phyloP scores from a whole-genome alignment of 2,113 vertebrate genomes.

The Datnioides undecimradiatus region DNA sequence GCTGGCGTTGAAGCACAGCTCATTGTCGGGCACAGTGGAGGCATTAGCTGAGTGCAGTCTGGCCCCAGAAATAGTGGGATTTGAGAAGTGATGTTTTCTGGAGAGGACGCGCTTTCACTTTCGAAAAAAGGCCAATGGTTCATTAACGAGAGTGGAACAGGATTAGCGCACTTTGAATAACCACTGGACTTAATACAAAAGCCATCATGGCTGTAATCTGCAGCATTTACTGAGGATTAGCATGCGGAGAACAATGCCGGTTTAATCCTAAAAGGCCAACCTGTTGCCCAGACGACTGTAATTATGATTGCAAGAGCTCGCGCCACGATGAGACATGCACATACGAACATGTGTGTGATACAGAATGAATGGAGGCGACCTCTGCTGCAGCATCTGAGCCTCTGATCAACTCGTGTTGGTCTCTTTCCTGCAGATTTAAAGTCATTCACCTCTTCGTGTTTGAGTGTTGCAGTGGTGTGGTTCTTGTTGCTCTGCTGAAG shows the following conservation, averaged over 20 bases:
- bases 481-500: not conserved
- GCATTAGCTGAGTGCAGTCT: slow-evolving; percentile 41
- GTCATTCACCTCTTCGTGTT: too few species aligned
- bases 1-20: slow-evolving; percentile 29
- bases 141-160: slow-evolving; percentile 68
- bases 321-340: slow-evolving; percentile 9
- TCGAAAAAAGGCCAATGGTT: slow-evolving; percentile 45
- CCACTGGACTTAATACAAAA: slow-evolving; percentile 46
- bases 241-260: slow-evolving; percentile 64
- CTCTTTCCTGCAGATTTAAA: too few species aligned
- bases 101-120: slow-evolving; percentile 5
- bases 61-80: slow-evolving; percentile 34
- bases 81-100: slow-evolving; percentile 33
- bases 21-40: not conserved
- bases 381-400: not conserved
- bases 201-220: slow-evolving; percentile 70
- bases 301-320: slow-evolving; percentile 61
- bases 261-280: slow-evolving; percentile 67
- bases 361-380: not conserved
- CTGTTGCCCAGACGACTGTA: slow-evolving; percentile 62
- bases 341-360: not conserved
- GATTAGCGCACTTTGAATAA: slow-evolving; percentile 70
- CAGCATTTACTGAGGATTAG: slow-evolving; percentile 70
- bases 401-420: not conserved
- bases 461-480: not conserved